Base-by-base conservation (phyloP, 2,797 vertebrate genomes). In the Perodicticus potto region DNA sequence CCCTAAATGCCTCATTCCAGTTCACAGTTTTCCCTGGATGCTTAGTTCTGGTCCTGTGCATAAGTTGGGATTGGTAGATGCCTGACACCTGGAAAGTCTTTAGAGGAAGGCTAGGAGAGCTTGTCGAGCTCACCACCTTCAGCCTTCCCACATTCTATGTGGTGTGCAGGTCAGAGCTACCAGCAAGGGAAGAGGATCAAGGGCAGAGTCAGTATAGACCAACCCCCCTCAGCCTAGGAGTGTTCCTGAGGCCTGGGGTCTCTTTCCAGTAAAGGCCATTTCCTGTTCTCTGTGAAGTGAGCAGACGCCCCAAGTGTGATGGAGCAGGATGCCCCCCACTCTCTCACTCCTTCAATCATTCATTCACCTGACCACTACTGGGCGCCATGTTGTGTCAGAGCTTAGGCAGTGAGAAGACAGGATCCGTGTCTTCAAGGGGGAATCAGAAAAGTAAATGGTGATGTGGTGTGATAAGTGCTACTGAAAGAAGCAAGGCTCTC, bases 121-220 rank as follows among this genome's bases (percentile, higher is more conserved):
- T 77, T 34, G 11, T 22, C 7, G 37, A 23, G 81, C 55, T 84
- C 72, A 70, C 37, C 59, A 78, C 23, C 23, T 32, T 57, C 3
- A 1, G 70, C 63, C 83, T 53, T 73, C 34, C 27, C 29, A 45
- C 43, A 23, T 45, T 27, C 53, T 25, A 16, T 23, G 94, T 23
- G 34, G 65, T 34, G 13, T 4, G 1, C 3, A 2, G 72, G 65
- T 43, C 17, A 34, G 27, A 73, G 72, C 32, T 5, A 25, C 19
- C 53, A 87, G 70, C 37, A 29, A 0, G 0, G 14, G 49, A 70
- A 76, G 69, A 25, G 5, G 22, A 27, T 40, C 1, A 0, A 76
- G 12, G 69, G 9, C 69, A 61, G 40, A 25, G 57, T 14, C 5
- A 0, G 27, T 2, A 25, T 11, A 19, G 59, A 37, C 17, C n/a